Base-by-base conservation (phyloP, 2,113 vertebrate genomes). In the Pyrgilauda ruficollis region DNA sequence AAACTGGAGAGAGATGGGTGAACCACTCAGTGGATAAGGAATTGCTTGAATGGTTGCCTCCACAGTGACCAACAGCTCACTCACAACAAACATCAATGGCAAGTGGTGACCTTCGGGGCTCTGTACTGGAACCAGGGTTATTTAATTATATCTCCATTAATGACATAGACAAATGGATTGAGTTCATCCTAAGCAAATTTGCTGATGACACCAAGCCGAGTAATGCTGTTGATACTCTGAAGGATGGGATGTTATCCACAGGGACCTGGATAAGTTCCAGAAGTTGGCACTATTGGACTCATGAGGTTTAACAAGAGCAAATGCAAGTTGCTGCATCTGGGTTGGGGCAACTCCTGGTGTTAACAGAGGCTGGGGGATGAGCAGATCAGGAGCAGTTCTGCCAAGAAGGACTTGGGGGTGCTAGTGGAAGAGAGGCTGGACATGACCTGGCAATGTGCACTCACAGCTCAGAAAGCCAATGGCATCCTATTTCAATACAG, bases 321-420 rank as follows among this genome's bases (percentile, higher is more conserved):
- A n/a, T 14, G 13, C 47, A 63, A 63, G 14, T 28, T 18, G 7
- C 7, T 46, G 33, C 5, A 27, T 12, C 27, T 37, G 17, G 7
- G 1, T 15, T 11, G 22, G 23, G 39, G 21, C 46, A 61, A 30
- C 1, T 1, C 6, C 19, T 19, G 3, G 6, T 35, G 28, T 15
- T 11, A 44, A 13, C 26, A 35, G 8, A 53, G 26, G 20, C 20
- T 43, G 26, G 15, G 15, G 15, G 1, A 20, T 35, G 46, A 37
- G 18, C 10, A 30, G 37, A 72, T 31, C 1, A 2, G 30, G 46
- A 62, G 26, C 56, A 62, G 21, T 21, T 13, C 33, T 72, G 26
- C 10, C 1, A 0, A 52, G 37, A 44, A 44, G 8, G 37, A 16
- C 26, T 31, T 31, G 26, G 6, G 15, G 31, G 4, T 52, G 39